These are phyloP conservation scores for Napeogenes sylphis DNA, from an alignment of 2,888 invertebrate species.

Conservation along the genomic window DNA sequence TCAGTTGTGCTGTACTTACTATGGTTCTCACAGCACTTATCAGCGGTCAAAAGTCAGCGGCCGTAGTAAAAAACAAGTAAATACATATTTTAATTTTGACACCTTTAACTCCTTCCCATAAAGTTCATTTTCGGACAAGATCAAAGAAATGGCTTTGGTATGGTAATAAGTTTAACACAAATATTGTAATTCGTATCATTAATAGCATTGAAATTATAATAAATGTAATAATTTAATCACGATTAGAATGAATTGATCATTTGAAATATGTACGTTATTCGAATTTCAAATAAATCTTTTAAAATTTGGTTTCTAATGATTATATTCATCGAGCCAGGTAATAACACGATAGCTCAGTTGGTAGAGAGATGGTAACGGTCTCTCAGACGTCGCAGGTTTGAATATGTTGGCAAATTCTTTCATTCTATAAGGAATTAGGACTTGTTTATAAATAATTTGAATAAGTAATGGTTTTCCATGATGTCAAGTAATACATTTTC, in stretches of 20 bases:
- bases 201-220: conserved; percentile 20
- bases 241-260: conserved; percentile 29
- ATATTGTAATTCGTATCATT: conserved; percentile 40
- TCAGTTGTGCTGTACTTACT: not conserved
- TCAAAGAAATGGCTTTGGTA: not conserved
- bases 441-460: too few relatives aligned
- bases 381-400: too few relatives aligned
- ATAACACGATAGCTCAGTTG: too few relatives aligned
- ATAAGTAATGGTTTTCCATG: too few relatives aligned
- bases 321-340: too few relatives aligned
- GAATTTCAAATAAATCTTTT: not conserved
- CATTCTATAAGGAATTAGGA: too few relatives aligned
- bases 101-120: not conserved
- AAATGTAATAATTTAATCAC: conserved; percentile 36
- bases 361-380: too few relatives aligned
- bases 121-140: not conserved
- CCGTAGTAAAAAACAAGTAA: conserved; percentile 25
- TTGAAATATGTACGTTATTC: not conserved
- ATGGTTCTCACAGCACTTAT: conserved; percentile 20
- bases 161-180: conserved; percentile 28
- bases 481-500: too few relatives aligned
- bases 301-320: too few relatives aligned
- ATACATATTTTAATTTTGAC: not conserved
- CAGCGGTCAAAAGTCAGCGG: conserved; percentile 37
- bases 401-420: too few relatives aligned